phyloP scores from a whole-genome alignment of 1,140 invertebrate genomes.

The Drosophila melanogaster region DNA sequence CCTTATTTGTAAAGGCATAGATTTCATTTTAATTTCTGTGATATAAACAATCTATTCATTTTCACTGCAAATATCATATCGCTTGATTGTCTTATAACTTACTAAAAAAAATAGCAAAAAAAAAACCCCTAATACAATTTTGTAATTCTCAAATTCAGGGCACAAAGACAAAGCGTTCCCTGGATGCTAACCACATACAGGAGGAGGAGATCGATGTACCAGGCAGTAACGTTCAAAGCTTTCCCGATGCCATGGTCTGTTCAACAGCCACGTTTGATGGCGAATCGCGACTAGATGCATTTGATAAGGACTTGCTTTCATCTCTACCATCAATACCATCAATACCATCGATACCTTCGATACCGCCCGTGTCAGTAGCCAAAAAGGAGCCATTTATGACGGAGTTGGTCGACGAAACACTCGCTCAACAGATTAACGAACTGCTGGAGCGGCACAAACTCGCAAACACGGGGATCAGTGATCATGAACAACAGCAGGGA shows the following conservation, averaged over 20 bases:
- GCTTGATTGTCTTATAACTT: background rate
- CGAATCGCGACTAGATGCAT: conserved; percentile 31
- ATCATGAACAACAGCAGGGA: conserved; percentile 6
- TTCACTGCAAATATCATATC: too few relatives aligned
- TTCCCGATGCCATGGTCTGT: conserved; percentile 72
- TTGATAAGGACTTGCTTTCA: conserved; percentile 6
- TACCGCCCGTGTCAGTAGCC: background rate
- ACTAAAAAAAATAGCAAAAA: too few relatives aligned
- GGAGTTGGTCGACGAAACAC: conserved; percentile 49
- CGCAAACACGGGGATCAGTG: conserved; percentile 11
- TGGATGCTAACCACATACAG: background rate
- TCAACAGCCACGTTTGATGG: conserved; percentile 74
- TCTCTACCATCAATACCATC: background rate
- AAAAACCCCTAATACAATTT: background rate
- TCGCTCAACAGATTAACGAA: conserved; percentile 61
- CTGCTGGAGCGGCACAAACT: conserved; percentile 58
- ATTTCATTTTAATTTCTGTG: too few relatives aligned
- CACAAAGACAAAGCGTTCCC: background rate
- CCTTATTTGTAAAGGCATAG: too few relatives aligned
- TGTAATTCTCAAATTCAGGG: background rate
- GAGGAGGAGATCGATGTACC: background rate
- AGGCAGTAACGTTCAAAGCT: conserved; percentile 30
- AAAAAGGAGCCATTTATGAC: conserved; percentile 46
- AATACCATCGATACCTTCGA: background rate
- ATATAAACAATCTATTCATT: too few relatives aligned